Base-by-base conservation (phyloP, 2,888 invertebrate genomes). In the Lycia hirtaria region DNA sequence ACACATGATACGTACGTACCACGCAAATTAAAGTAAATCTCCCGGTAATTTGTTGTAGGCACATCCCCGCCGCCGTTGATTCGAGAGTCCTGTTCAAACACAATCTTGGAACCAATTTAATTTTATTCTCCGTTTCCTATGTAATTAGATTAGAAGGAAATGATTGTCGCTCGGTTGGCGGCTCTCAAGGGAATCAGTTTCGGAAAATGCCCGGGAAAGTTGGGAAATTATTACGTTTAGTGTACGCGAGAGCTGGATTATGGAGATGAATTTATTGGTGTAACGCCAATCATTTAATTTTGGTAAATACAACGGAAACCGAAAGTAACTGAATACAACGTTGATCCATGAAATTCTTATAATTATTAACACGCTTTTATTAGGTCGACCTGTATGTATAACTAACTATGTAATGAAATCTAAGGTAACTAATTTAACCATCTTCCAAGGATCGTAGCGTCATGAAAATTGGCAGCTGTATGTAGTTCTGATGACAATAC, bases 81-180 rank as follows among this genome's bases (percentile, higher is more conserved):
- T 28, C 48, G 17, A 26, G 47, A 40, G 45, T 44, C 51, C 52
- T 44, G 48, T 58, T 41, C 48, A 58, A 58, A 58, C 48, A 53
- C 57, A 58, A 58, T 58, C 35, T 53, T 43, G 37, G 37, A 53
- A 58, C 14, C 57, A 48, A 58, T 58, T 52, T 58, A 58, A 58
- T 58, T 58, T 58, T 58, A 58, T 48, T 57, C 52, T 38, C 57
- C 52, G 51, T 58, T 52, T 53, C 52, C 57, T 41, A 37, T 52
- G 51, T 56, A 52, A 57, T 57, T 52, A 52, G 47, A 57, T 57
- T 57, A 52, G 28, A 33, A 24, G 52, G 57, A 48, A 56, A 41
- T 48, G 51, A 57, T 57, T 52, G 51, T 48, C 41, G 57, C 37
- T 51, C 38, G 56, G 37, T n/a, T 38, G 37, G 43, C 44, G 24